Base-by-base conservation (phyloP, 2,113 vertebrate species). In the Chaenogobius annularis region DNA sequence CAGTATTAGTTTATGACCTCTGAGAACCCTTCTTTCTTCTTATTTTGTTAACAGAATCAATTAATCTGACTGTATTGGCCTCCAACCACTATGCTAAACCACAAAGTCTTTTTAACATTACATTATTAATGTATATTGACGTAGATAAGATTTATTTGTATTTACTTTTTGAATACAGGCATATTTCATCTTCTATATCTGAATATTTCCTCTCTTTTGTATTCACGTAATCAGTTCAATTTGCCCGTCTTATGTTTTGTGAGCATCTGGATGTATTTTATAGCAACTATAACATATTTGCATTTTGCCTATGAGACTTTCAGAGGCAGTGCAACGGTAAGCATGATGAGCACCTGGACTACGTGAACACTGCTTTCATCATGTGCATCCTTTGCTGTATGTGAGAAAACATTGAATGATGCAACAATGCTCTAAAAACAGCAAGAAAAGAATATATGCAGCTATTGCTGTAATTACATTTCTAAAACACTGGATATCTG, bases 231-330 rank as follows among this genome's bases (percentile, higher is more conserved):
- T 23, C 22, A n/a, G 26, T 31, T 31, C 23, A 59, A 15, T 59
- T 22, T 15, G 13, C 2, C 12, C 12, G 5, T 26, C 4, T n/a
- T 14, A 17, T 63, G 35, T 63, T 5, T 10, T 40, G 10, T 15
- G 17, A 40, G 19, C 61, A 63, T n/a, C 37, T n/a, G 31, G 19
- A 31, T 17, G 8, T n/a, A 43, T n/a, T 43, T 35, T 43, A 40
- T n/a, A 43, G 35, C 61, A 63, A 63, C 31, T 63, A 43, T 20
- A 40, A 43, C 31, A 63, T 63, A 62, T 62, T 17, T 40, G 9
- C 35, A 63, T 40, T 43, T 63, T 63, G 31, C 61, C 61, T 63
- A 20, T 63, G 61, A 63, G 61, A 63, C 61, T 40, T 43, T 63
- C 40, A 43, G 9, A 63, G 61, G 35, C 61, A n/a, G 9, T 63